A percentile compares a stretch with the other conserved stretches of the same genome.
Conservation (phyloP, 2,113 vertebrate genomes). For the Leiothrix lutea region DNA sequence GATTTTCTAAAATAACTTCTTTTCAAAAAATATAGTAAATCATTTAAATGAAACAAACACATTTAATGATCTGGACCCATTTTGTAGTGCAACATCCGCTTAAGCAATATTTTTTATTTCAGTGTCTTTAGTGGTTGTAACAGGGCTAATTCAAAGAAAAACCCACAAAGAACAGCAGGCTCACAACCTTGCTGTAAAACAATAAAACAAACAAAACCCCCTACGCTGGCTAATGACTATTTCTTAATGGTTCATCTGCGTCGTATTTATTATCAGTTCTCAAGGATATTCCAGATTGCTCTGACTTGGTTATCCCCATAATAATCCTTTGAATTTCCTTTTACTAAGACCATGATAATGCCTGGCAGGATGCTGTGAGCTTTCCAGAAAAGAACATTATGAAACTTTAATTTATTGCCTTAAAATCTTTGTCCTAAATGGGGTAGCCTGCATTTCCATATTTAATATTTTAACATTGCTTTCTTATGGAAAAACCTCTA, state of each 20-base stretch:
- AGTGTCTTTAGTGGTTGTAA: background rate
- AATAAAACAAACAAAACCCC: background rate
- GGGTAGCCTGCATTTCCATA: background rate
- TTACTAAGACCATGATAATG: background rate
- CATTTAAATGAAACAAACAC: background rate
- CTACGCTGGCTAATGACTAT: background rate
- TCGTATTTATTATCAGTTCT: constrained; percentile 5
- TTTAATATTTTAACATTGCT: background rate
- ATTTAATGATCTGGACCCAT: background rate
- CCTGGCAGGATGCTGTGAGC: background rate
- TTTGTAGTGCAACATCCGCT: constrained; percentile 5
- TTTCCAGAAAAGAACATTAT: background rate
- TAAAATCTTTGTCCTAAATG: background rate
- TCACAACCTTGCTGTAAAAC: background rate
- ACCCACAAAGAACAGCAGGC: background rate
- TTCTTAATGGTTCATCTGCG: constrained; percentile 2
- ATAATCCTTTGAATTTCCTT: background rate
- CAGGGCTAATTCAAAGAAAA: constrained; percentile 24
- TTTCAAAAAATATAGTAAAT: background rate
- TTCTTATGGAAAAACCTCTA: background rate
- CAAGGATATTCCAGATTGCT: background rate
- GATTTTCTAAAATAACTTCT: background rate
- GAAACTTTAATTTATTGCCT: background rate
- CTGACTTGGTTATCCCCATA: background rate
- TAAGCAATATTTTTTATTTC: background rate